phyloP scores from a whole-genome alignment of 2,113 vertebrate species.

The Crotalus helleri region DNA sequence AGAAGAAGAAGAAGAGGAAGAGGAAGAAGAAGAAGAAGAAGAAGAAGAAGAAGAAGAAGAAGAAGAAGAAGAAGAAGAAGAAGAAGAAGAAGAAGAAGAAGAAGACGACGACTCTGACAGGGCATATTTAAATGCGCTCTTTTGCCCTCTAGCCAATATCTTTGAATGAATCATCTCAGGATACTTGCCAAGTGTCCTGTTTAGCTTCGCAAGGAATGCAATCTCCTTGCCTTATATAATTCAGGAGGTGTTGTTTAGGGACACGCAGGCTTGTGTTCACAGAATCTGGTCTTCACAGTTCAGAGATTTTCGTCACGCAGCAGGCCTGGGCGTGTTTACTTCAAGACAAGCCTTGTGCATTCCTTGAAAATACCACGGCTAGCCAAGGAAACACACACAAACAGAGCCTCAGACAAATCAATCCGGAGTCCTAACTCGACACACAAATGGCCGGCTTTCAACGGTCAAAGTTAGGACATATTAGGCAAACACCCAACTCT shows the following conservation, averaged over 20 bases:
- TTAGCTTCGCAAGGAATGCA: background rate
- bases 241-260: background rate
- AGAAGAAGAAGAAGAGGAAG: no score
- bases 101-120: background rate
- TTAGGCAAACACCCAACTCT: background rate
- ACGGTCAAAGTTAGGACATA: background rate
- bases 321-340: background rate
- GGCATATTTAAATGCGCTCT: background rate
- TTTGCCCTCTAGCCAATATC: background rate
- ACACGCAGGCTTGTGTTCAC: background rate
- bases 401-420: background rate
- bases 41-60: no score
- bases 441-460: background rate
- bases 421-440: background rate
- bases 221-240: background rate
- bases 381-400: background rate
- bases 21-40: no score
- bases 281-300: background rate
- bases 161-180: background rate
- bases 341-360: background rate
- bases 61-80: no score
- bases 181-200: background rate
- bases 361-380: background rate
- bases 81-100: no score
- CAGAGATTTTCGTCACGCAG: background rate